A percentile compares a stretch with the other conserved stretches of the same genome.
phyloP scores from a whole-genome alignment of 2,888 invertebrate genomes.

The Agonum fuliginosum region DNA sequence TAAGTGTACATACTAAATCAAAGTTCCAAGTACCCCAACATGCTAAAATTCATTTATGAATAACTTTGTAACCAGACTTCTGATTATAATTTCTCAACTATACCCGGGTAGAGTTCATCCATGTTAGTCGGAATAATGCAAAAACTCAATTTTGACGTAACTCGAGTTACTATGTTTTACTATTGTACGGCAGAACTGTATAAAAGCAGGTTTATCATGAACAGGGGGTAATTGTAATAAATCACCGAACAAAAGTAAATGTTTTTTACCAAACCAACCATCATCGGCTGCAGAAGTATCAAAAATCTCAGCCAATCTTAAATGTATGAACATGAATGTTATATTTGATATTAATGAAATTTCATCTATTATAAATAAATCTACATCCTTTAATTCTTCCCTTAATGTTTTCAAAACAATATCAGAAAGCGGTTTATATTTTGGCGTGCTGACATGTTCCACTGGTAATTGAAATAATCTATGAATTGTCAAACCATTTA shows the following conservation, averaged over 20 bases:
- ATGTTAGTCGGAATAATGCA: no score
- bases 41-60: no score
- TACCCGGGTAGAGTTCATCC: no score
- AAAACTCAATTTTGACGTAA: no score
- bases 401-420: conserved; percentile 64
- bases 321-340: conserved; percentile 64
- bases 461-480: conserved; percentile 66
- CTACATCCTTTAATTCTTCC: conserved; percentile 64
- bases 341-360: conserved; percentile 65
- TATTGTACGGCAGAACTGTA: no score
- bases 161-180: no score
- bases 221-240: background rate
- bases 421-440: conserved; percentile 65
- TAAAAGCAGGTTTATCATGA: conserved; percentile 65
- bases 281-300: conserved; percentile 64
- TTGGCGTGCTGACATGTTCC: conserved; percentile 66
- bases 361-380: conserved; percentile 66
- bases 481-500: conserved; percentile 67
- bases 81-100: no score
- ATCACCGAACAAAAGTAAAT: conserved; percentile 61
- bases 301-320: conserved; percentile 66
- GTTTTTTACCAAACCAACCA: conserved; percentile 67
- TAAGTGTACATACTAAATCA: no score
- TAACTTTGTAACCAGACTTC: no score
- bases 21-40: no score